Percentiles rank a stretch among this genome's conserved stretches.
Evolutionary conservation across 2,888 invertebrate genomes (phyloP).

Genomic region (Panopea generosa): DNA sequence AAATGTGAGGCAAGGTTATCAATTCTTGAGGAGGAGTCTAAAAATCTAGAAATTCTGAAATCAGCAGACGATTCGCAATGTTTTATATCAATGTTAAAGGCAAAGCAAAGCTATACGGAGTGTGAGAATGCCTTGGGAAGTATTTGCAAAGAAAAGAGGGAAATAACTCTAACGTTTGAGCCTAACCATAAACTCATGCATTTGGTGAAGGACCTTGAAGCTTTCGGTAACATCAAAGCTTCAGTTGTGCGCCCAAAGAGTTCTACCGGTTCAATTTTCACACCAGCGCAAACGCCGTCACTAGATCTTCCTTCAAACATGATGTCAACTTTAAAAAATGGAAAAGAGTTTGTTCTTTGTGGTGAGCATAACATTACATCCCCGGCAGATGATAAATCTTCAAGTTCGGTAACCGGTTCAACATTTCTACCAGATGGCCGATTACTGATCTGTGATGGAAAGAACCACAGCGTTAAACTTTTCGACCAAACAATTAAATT

Average conservation of each 20-base stretch:
- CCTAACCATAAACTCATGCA: constrained; percentile 39
- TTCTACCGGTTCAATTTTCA: constrained; percentile 5
- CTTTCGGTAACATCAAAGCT: constrained; percentile 37
- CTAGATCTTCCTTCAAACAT: constrained; percentile 23
- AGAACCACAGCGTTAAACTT: constrained; percentile 37
- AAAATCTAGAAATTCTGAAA: constrained; percentile 23
- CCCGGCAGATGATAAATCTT: constrained; percentile 23
- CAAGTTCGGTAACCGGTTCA: constrained; percentile 29
- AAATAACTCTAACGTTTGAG: constrained; percentile 31
- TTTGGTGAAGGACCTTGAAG: constrained; percentile 34
- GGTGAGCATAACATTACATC: constrained; percentile 33
- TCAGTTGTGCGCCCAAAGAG: constrained; percentile 12
- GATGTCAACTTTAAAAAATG: constrained; percentile 32
- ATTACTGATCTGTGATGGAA: constrained; percentile 40
- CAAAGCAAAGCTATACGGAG: constrained; percentile 29
- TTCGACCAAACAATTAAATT: constrained; percentile 39
- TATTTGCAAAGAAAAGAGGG: constrained; percentile 31
- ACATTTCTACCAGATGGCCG: constrained; percentile 45
- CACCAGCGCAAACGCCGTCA: constrained; percentile 8
- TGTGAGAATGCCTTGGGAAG: constrained; percentile 23
- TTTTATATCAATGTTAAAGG: constrained; percentile 32
- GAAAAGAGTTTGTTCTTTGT: constrained; percentile 29
- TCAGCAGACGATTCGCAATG: constrained; percentile 34
- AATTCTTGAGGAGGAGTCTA: constrained; percentile 19
- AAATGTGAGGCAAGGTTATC: constrained; percentile 26